Evolutionary conservation across 2,888 invertebrate genomes (phyloP).

Genomic region (Amblyjoppa fuscipennis): DNA sequence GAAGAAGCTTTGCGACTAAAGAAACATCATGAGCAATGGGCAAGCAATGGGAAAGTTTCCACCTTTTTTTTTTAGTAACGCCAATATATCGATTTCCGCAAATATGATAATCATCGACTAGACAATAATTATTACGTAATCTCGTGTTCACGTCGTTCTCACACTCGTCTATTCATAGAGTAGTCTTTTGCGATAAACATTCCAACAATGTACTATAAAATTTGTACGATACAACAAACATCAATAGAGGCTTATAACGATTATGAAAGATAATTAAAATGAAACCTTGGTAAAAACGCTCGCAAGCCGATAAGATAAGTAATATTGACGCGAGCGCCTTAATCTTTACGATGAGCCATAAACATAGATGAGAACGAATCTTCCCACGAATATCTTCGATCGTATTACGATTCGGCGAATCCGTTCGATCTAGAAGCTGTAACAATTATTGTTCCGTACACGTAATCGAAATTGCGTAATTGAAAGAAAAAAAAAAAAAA

Average conservation of each 20-base stretch:
- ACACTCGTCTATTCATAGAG: too few relatives aligned
- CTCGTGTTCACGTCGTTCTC: too few relatives aligned
- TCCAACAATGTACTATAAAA: too few relatives aligned
- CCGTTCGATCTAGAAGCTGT: neutral
- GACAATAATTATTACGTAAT: too few relatives aligned
- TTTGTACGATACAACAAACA: too few relatives aligned
- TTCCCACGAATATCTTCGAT: neutral
- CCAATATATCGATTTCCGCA: too few relatives aligned
- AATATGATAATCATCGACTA: too few relatives aligned
- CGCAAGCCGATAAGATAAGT: neutral
- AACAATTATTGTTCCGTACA: conserved; percentile 7
- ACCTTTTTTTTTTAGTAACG: too few relatives aligned
- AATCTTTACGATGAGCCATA: neutral
- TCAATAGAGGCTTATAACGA: neutral
- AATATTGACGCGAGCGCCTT: neutral
- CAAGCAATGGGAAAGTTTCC: too few relatives aligned
- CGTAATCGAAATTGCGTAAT: conserved; percentile 26
- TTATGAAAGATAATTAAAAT: neutral
- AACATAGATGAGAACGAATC: neutral
- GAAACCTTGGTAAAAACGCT: neutral
- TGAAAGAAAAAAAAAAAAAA: conserved; percentile 2
- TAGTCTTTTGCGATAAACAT: too few relatives aligned
- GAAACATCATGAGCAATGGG: too few relatives aligned
- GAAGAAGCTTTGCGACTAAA: too few relatives aligned
- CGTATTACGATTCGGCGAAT: neutral